phyloP scores from a whole-genome alignment of 2,888 invertebrate species.

The Heliconius erato region DNA sequence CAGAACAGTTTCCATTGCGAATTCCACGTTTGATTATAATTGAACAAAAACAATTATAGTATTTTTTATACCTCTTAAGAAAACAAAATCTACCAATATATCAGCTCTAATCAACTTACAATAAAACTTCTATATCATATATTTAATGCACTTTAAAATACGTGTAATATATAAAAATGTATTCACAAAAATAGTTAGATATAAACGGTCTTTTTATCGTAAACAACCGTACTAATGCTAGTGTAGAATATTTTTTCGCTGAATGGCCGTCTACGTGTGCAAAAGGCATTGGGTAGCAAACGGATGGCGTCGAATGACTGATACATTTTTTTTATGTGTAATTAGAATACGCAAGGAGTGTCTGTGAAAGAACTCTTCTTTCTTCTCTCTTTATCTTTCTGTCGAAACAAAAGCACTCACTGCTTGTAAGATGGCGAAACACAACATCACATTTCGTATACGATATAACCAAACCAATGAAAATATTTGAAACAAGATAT shows the following conservation, averaged over 20 bases:
- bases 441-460: too few species aligned
- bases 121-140: too few species aligned
- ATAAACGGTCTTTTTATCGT: conserved; percentile 15
- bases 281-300: conserved; percentile 39
- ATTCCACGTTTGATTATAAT: too few species aligned
- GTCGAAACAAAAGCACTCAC: background rate
- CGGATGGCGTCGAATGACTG: conserved; percentile 25
- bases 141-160: too few species aligned
- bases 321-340: background rate
- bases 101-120: too few species aligned
- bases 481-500: background rate
- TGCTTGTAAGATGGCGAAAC: too few species aligned
- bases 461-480: background rate
- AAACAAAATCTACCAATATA: too few species aligned
- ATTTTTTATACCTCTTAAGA: too few species aligned
- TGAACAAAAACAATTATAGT: too few species aligned
- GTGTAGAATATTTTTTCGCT: conserved; percentile 40
- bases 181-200: background rate
- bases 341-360: background rate
- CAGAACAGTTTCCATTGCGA: too few species aligned
- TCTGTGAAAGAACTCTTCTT: background rate
- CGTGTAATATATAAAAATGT: background rate
- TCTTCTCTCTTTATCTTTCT: background rate
- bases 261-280: conserved; percentile 44
- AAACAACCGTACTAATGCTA: conserved; percentile 23